Conservation (phyloP, 2,113 vertebrate species). For the Ictidomys tridecemlineatus region DNA sequence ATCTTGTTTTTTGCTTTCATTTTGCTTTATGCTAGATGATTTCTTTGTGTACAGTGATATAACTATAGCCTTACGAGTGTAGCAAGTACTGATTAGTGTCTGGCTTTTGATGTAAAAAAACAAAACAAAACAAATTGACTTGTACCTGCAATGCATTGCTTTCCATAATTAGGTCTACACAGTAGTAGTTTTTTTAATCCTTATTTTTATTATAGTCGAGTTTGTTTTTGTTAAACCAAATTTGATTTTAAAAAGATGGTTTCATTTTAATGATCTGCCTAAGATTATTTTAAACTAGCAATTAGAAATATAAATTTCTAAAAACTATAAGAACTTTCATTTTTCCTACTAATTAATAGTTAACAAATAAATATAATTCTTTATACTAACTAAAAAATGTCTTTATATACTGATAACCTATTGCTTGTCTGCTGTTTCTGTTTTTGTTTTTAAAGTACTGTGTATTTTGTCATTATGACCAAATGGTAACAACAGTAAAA, state of each 20-base stretch:
- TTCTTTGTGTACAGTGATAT: not conserved
- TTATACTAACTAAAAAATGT: conserved; percentile 27
- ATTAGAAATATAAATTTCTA: conserved; percentile 51
- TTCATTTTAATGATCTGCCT: conserved; percentile 36
- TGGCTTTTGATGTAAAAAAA: conserved; percentile 18
- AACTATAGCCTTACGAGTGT: not conserved
- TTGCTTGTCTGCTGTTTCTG: conserved; percentile 32
- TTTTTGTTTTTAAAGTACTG: not conserved
- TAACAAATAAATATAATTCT: conserved; percentile 38
- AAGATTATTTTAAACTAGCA: conserved; percentile 35
- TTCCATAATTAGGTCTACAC: not conserved
- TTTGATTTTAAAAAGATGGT: conserved; percentile 48
- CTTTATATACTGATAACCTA: conserved; percentile 28
- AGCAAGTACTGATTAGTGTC: not conserved
- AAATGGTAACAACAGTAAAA: not conserved
- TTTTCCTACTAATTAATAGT: conserved; percentile 36
- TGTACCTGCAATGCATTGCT: not conserved
- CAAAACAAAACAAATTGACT: not conserved
- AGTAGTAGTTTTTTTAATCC: not conserved
- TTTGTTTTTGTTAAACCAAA: not conserved
- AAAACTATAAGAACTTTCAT: conserved; percentile 33
- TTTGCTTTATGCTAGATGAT: not conserved
- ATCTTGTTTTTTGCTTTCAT: not conserved
- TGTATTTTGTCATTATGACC: conserved; percentile 31
- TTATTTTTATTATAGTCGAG: not conserved